Base-by-base conservation (phyloP, 2,888 invertebrate genomes). In the Leistus spinibarbis region DNA sequence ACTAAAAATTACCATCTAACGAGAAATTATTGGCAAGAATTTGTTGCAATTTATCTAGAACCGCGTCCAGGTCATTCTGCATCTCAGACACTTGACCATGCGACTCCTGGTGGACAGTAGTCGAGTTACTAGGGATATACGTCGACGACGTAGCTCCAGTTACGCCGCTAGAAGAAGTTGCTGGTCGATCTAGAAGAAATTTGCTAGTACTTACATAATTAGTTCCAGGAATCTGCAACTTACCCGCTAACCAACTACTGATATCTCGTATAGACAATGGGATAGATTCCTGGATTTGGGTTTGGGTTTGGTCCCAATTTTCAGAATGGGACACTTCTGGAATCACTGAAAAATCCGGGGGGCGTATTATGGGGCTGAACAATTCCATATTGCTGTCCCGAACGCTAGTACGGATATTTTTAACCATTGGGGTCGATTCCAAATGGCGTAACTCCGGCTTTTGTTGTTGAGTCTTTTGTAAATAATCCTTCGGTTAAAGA, bases 11-110 rank as follows among this genome's bases (percentile, higher is more conserved):
- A 90, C 90, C 90, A 79, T 92, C 91, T 77, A 91, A 85, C 77
- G 89, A 87, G 80, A 91, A 91, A 82, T 92, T 92, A 79, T 91
- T 90, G 0, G 91, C 90, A 69, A 93, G 84, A 84, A 92, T 91
- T 84, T 92, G 91, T 83, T 92, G 92, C 78, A 93, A 84, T 77
- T 92, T 88, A 40, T 91, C 91, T 68, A 93, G 82, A 19, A 92
- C 92, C 1, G 91, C 90, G 81, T 92, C 92, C 3, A 93, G 82
- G 81, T 92, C 91, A 0, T 90, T 91, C 79, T 91, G 91, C 67
- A 90, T 86, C 54, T 88, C 88, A 79, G 84, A 85, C 84, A 88
- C 87, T 13, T 4, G 79, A 76, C 75, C 71, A 78, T 77, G 67
- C 68, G 5, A 66, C 13, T 24, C 70, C 7, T 19, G 54, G 7